These are phyloP conservation scores for Illadopsis cleaveri DNA, from an alignment of 2,113 vertebrate genomes.

Conservation along the genomic window DNA sequence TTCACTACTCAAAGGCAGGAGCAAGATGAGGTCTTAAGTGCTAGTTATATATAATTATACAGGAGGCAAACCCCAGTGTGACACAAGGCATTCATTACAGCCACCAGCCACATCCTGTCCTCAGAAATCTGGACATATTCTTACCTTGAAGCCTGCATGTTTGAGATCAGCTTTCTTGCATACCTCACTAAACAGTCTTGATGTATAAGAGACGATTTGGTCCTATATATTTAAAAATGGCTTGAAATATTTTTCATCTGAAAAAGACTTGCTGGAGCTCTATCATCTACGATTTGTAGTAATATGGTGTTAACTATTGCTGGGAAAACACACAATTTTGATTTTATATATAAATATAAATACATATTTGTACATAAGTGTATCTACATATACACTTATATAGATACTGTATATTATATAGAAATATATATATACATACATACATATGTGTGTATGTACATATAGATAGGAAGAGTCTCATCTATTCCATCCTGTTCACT, in stretches of 20 bases:
- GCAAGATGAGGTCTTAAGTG: background rate
- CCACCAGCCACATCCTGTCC: background rate
- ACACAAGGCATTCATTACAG: background rate
- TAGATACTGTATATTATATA: constrained; percentile 33
- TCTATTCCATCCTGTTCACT: constrained; percentile 12
- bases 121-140: background rate
- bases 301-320: background rate
- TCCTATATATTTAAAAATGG: constrained; percentile 17
- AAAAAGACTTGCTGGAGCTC: constrained; percentile 35
- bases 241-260: constrained; percentile 42
- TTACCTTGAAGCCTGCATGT: constrained; percentile 13
- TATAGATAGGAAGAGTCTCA: constrained; percentile 15
- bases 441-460: constrained; percentile 13
- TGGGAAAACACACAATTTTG: constrained; percentile 29
- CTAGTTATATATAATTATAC: background rate
- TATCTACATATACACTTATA: constrained; percentile 32
- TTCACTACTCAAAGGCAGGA: background rate
- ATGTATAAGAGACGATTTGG: background rate
- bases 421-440: background rate
- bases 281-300: constrained; percentile 14
- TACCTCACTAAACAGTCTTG: constrained; percentile 10
- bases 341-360: background rate
- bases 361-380: constrained; percentile 35
- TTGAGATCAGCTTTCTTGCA: constrained; percentile 1
- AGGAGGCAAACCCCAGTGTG: background rate